phyloP scores from a whole-genome alignment of 2,113 vertebrate genomes.

The Hippocampus comes region DNA sequence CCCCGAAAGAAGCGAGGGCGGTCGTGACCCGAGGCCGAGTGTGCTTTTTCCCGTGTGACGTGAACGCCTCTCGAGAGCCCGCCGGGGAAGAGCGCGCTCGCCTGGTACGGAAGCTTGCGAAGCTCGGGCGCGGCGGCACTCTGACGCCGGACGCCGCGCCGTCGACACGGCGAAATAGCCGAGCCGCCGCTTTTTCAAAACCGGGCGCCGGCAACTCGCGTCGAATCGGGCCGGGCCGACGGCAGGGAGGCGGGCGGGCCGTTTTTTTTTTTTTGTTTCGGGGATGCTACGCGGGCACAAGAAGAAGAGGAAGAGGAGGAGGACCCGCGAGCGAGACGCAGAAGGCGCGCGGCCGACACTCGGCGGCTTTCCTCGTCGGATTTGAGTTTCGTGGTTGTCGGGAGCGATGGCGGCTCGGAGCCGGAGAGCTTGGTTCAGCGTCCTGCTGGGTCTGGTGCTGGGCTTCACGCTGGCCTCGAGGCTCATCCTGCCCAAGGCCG shows the following conservation, averaged over 20 bases:
- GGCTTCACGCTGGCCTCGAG: conserved; percentile 90
- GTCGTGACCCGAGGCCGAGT: not conserved
- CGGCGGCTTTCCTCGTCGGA: too few relatives aligned
- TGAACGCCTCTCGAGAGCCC: conserved; percentile 24
- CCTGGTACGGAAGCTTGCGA: conserved; percentile 52
- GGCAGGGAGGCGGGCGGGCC: conserved; percentile 44
- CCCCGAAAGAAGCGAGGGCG: not conserved
- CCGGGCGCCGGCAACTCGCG: not conserved
- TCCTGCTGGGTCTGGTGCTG: conserved; percentile 85
- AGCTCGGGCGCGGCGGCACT: conserved; percentile 47
- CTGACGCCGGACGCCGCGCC: not conserved
- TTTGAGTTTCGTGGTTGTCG: conserved; percentile 17
- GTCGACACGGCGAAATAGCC: conserved; percentile 48
- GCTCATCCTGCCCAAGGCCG: conserved; percentile 81
- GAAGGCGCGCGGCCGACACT: not conserved
- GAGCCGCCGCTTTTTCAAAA: conserved; percentile 15
- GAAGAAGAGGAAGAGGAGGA: conserved; percentile 55
- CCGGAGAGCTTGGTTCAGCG: conserved; percentile 88
- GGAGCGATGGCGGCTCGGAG: conserved; percentile 83
- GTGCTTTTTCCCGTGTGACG: not conserved
- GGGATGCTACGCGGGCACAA: conserved; percentile 72
- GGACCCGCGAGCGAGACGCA: conserved; percentile 54
- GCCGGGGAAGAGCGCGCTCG: too few relatives aligned
- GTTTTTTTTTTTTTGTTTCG: conserved; percentile 21
- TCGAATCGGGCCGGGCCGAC: conserved; percentile 31